Evolutionary conservation across 2,888 invertebrate species (phyloP), one percentile per base, ranked within the genome.

Genomic region (Drosophila quasianomalipes): DNA sequence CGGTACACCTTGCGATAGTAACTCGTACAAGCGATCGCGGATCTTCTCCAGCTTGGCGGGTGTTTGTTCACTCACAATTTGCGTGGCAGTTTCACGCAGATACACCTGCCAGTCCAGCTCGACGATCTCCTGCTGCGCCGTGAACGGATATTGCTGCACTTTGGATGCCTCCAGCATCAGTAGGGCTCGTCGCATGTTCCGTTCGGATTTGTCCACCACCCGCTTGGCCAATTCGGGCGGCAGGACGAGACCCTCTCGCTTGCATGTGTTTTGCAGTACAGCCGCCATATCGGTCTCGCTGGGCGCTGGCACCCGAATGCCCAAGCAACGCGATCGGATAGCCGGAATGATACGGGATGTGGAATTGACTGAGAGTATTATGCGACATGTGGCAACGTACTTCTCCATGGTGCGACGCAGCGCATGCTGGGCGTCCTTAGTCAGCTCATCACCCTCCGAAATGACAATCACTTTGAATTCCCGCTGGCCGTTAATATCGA

Each of bases 341-440:
- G 99, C 99, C n/a, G 99, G 98, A 86, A 99, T 98, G 1, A 99
- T 98, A 89, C 98, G 96, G 6, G 99, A 99, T 39, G 97, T 98
- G 0, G 99, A 98, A 92, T 98, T 98, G 1, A 98, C 97, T 85
- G 98, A 97, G 0, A 99, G 95, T 85, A 99, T 98, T 6, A 99
- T 94, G 22, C 99, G 96, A 92, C 99, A 99, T 3, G 98, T 98
- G 22, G 97, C 95, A 66, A 98, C 97, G 93, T 99, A 99, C 93
- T 99, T 99, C 93, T 99, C 99, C 99, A 99, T 99, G 0, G 99
- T 99, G 54, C 99, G 95, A 82, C 99, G 96, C 59, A 99, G 94
- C 0, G 99, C 99, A 93, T 99, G 99, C 92, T 99, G 99, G 0
- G 99, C 99, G 94, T 99, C 99, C 93, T 97, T 98, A 0, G 98